Base-by-base conservation (phyloP, 2,113 vertebrate genomes). In the Rhagologus leucostigma region DNA sequence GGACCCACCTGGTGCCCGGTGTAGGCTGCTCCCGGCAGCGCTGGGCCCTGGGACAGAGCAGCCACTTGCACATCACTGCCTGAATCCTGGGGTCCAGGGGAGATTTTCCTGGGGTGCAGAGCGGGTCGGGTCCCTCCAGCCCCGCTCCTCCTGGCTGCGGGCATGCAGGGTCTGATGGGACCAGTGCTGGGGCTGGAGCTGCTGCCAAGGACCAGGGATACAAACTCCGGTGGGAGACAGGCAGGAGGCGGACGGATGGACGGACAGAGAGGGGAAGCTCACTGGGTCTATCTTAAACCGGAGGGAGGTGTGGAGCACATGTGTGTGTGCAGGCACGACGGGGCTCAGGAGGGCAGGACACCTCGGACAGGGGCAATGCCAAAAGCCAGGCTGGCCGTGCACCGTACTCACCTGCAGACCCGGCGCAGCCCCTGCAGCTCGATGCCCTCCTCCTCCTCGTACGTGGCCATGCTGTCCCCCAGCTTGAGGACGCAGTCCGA, bases 401-500 rank as follows among this genome's bases (percentile, higher is more conserved):
- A n/a, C 52, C 4, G 2, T 6, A 79, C 84, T 98, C 92, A 97
- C 98, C 97, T 86, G 87, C 98, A 98, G 70, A 98, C 97, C 3
- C 84, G 93, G 15, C 33, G 95, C 91, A 98, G 95, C 37, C 97
- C 97, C 71, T 91, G 97, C 93, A 91, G 89, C 42, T 97, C 98
- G 39, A 90, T 96, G 78, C 98, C 91, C 21, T 98, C 98, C 68
- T 87, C 96, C 87, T 89, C 35, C 52, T 97, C 90, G 22, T 98
- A 97, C 35, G 84, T 97, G 84, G 98, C 97, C 98, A 98, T 97
- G 44, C 97, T 98, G n/a, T 98, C 94, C 33, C 98, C 98, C 89
- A 98, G 96, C 87, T 98, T 97, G 92, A 98, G 97, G 82, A 98
- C 91, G 39, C 98, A 98, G 22, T 97, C 96, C 2, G 98, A 98